Evolutionary conservation across 2,797 vertebrate genomes (phyloP), one percentile per base, ranked within the genome.

Genomic region (Neostethus bicornis): DNA sequence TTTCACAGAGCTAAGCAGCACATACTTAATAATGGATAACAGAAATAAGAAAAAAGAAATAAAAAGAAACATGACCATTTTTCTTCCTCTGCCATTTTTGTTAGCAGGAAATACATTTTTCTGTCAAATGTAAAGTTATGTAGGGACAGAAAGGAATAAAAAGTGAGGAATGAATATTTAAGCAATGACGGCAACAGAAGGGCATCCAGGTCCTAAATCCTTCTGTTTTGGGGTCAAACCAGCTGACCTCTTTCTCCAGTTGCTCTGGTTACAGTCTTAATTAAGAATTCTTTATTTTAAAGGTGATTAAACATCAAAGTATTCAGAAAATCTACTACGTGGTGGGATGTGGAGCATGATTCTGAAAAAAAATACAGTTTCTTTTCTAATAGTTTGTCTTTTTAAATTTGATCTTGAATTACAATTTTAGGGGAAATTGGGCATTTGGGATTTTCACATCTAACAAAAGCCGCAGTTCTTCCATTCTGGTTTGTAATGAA

Each of bases 1-100:
- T 68, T 53, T 42, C 53, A 63, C 49, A 52, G 20, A 46, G 59
- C 51, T 66, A 74, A 75, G 64, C 63, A 72, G 83, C 67, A 65
- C 64, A 67, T 48, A 29, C 24, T 70, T 74, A 68, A 80, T 76
- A 81, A 81, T 76, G 62, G 77, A 70, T 75, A 73, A 61, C 60
- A 57, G 35, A 29, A 25, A 43, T 38, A 61, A 38, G 48, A 21
- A n/a, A 53, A 61, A 61, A 16, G 46, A 66, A 74, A 56, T 69
- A n/a, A 55, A 61, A 14, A 50, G 42, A 29, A 61, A 68, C 65
- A 71, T 67, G 67, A 79, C 77, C 63, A 47, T 73, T 53, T 73
- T 53, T 59, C 52, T 47, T 23, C 60, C 66, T 77, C 49, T 69
- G 62, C 52, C 56, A 10, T 65, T 79, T 78, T 79, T 61, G 77